phyloP scores from a whole-genome alignment of 1,140 invertebrate species.

The Cylas formicarius region DNA sequence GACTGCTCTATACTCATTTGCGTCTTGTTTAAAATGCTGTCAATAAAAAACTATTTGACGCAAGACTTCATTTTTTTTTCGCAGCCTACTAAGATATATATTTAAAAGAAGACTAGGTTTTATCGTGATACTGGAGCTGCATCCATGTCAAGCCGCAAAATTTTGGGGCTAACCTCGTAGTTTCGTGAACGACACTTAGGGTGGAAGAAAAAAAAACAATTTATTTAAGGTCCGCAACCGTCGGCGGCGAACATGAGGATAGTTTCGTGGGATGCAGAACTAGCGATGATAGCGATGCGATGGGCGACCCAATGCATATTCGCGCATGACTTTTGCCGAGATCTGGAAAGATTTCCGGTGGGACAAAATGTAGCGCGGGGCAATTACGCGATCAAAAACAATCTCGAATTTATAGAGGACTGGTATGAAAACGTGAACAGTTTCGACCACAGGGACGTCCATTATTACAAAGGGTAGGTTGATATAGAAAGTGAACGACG shows the following conservation, averaged over 20 bases:
- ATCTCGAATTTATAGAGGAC: slow-evolving; percentile 27
- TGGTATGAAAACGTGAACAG: slow-evolving; percentile 32
- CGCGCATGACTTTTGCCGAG: slow-evolving; percentile 50
- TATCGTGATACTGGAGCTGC: too few relatives aligned
- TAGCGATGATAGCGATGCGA: slow-evolving; percentile 51
- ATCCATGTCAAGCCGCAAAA: too few relatives aligned
- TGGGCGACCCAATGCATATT: slow-evolving; percentile 56
- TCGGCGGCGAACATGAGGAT: slow-evolving; percentile 49
- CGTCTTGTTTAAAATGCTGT: too few relatives aligned
- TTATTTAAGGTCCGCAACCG: slow-evolving; percentile 48
- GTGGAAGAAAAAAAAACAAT: too few relatives aligned
- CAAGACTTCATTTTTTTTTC: too few relatives aligned
- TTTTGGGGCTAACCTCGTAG: too few relatives aligned
- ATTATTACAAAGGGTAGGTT: slow-evolving; percentile 5
- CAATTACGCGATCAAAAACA: slow-evolving; percentile 28
- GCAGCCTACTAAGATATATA: too few relatives aligned
- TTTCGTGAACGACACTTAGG: too few relatives aligned
- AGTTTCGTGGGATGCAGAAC: slow-evolving; percentile 55
- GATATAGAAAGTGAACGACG: background rate
- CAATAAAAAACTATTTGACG: too few relatives aligned
- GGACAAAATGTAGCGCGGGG: slow-evolving; percentile 39
- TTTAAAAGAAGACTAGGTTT: too few relatives aligned
- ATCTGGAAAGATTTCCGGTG: slow-evolving; percentile 39
- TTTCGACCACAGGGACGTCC: slow-evolving; percentile 21
- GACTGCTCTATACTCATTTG: too few relatives aligned